Conservation (phyloP, 2,113 vertebrate species). For the Thinocorus orbignyianus region DNA sequence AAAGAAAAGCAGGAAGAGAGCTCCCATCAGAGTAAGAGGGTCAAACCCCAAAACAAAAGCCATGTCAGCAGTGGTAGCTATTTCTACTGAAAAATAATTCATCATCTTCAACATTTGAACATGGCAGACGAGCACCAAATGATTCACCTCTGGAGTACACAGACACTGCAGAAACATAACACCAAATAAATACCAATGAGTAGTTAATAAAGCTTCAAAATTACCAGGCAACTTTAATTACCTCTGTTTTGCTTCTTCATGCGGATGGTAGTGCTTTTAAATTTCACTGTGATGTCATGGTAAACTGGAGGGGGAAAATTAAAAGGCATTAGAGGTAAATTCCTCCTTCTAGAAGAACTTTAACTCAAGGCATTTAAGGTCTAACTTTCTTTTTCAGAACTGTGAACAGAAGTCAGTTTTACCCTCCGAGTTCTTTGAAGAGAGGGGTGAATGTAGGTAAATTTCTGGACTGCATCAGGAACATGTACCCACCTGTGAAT, state of each 20-base stretch:
- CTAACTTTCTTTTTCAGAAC: not conserved
- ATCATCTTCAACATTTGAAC: not conserved
- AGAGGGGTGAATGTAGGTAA: not conserved
- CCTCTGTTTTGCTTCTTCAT: slow-evolving; percentile 93
- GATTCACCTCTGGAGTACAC: not conserved
- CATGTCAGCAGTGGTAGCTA: not conserved
- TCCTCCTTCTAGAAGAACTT: not conserved
- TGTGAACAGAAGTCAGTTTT: not conserved
- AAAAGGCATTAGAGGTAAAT: not conserved
- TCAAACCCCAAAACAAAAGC: not conserved
- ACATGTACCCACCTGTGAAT: not conserved
- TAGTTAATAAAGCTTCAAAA: not conserved
- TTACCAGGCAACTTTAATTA: slow-evolving; percentile 44
- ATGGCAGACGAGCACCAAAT: not conserved
- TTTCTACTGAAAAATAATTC: not conserved
- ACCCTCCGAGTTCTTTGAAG: not conserved
- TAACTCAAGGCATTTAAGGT: not conserved
- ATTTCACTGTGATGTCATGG: slow-evolving; percentile 86
- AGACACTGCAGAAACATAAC: not conserved
- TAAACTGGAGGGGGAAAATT: slow-evolving; percentile 78
- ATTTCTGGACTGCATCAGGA: not conserved
- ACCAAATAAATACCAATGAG: not conserved
- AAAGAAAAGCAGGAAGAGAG: not conserved
- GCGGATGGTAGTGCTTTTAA: slow-evolving; percentile 85
- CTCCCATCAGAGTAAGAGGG: not conserved